These are phyloP conservation scores for Melinaea menophilus DNA, from an alignment of 2,888 invertebrate genomes.

Conservation along the genomic window DNA sequence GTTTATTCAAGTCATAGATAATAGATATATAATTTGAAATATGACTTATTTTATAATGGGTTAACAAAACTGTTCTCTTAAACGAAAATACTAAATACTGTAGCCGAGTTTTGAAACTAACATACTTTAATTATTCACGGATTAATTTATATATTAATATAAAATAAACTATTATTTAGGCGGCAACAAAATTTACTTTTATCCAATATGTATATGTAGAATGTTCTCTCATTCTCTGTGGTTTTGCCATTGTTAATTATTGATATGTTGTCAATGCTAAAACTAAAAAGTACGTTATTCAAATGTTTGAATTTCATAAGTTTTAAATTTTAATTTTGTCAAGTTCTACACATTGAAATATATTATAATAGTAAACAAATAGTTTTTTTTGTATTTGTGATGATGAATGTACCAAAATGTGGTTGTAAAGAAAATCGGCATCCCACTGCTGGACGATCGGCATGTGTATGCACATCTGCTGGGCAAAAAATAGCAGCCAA, in stretches of 20 bases:
- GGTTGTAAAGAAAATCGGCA: constrained; percentile 61
- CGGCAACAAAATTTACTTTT: no score
- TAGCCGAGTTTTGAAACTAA: no score
- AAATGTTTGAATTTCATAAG: constrained; percentile 34
- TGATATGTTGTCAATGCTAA: constrained; percentile 1
- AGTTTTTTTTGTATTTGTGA: constrained; percentile 7
- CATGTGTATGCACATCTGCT: constrained; percentile 45
- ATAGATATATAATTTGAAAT: no score
- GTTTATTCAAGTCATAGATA: no score
- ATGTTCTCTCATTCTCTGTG: neutral
- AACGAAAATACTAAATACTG: no score
- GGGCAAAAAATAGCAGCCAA: constrained; percentile 47
- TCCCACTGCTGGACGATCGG: constrained; percentile 44
- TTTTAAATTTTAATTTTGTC: no score
- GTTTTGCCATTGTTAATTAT: neutral
- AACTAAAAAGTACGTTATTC: constrained; percentile 28
- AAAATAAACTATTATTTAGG: no score
- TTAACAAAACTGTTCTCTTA: no score
- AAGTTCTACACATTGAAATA: no score
- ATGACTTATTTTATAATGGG: no score
- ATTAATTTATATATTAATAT: no score
- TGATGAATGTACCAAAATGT: constrained; percentile 56
- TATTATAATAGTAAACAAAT: neutral
- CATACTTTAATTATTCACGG: no score
- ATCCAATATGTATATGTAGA: neutral